Conservation (phyloP, 2,888 invertebrate genomes). For the Luperina nickerlii region DNA sequence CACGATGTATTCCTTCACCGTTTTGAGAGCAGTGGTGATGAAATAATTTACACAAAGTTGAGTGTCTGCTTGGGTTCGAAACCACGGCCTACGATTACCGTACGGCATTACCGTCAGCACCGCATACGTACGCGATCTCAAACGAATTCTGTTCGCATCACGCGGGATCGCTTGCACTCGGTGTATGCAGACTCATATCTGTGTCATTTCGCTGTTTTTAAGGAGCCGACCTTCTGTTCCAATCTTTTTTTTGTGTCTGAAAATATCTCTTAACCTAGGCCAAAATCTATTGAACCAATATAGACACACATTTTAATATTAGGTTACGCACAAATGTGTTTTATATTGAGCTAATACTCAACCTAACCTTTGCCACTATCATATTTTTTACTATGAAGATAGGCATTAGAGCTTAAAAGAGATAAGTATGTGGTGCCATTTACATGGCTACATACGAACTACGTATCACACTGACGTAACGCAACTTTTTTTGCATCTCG, state of each 20-base stretch:
- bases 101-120: background rate
- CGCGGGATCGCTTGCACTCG: background rate
- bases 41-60: background rate
- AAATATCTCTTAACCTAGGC: conserved; percentile 10
- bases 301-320: conserved; percentile 28
- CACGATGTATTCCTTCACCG: background rate
- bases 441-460: background rate
- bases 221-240: background rate
- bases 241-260: background rate
- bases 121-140: background rate
- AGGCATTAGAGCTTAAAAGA: background rate
- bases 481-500: background rate
- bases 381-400: background rate
- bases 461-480: background rate
- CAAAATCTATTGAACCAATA: conserved; percentile 26
- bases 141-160: background rate
- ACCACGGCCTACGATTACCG: too few relatives aligned
- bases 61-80: background rate
- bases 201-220: background rate
- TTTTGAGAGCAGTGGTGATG: background rate
- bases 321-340: conserved; percentile 11
- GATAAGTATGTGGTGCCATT: background rate
- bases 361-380: background rate
- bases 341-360: background rate
- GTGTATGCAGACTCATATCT: background rate